Conservation (phyloP, 2,797 vertebrate species). For the Bradypus variegatus region DNA sequence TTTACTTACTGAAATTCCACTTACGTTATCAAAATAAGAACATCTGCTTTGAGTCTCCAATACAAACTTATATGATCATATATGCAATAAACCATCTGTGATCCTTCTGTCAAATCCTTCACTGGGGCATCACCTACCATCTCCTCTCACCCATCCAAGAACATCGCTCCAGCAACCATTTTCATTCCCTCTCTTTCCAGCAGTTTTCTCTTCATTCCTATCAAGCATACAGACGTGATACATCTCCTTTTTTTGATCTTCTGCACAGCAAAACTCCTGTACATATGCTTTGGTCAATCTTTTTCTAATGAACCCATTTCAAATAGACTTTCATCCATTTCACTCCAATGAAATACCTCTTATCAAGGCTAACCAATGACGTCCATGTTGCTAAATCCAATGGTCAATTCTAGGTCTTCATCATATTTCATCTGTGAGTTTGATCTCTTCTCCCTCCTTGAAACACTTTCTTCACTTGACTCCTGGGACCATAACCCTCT, state of each 20-base stretch:
- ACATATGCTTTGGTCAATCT: not conserved
- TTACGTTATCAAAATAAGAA: not conserved
- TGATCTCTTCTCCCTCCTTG: not conserved
- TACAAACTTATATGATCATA: not conserved
- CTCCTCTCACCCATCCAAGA: not conserved
- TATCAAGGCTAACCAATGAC: not conserved
- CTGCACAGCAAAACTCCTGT: not conserved
- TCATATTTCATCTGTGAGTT: not conserved
- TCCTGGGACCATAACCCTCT: not conserved
- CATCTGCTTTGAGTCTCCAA: not conserved
- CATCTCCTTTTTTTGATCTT: not conserved
- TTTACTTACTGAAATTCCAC: not conserved
- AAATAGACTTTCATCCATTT: not conserved
- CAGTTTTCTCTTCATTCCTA: not conserved
- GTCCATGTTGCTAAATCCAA: constrained; percentile 2
- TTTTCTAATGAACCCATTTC: not conserved
- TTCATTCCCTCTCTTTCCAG: not conserved
- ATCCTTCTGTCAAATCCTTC: not conserved
- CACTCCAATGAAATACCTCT: not conserved
- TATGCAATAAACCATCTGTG: not conserved
- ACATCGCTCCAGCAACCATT: not conserved
- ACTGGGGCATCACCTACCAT: not conserved
- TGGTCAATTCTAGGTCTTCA: not conserved
- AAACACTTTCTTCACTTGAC: not conserved
- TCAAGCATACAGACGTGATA: not conserved